Evolutionary conservation across 1,140 invertebrate genomes (phyloP), one percentile per base, ranked within the genome.

Genomic region (Drosophila oshimai): DNA sequence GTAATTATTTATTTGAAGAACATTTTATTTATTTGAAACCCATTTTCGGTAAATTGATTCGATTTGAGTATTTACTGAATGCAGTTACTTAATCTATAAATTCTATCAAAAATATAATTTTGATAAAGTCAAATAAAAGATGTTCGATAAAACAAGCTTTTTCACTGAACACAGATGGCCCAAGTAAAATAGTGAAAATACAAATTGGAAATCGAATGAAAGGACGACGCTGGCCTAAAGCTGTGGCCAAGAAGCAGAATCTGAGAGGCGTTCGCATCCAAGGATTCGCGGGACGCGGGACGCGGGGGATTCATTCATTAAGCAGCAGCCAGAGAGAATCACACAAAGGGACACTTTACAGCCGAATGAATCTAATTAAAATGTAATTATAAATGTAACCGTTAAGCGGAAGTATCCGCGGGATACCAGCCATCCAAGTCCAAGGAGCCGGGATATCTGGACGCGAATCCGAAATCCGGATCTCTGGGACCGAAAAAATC

Each of bases 301-400:
- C 20, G 28, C 45, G 37, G 33, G 24, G 28, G 61, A 62, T 47
- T 69, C 80, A 69, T 89, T 89, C 87, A 89, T 90, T 89, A 90
- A 89, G 78, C 81, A 89, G 78, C 81, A 58, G 44, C 18, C 37
- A 28, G 31, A 34, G 50, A 44, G 72, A 74, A 77, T 74, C 70
- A 78, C 78, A 84, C 88, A 90, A 90, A 90, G 68, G 89, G 89
- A 90, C 88, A 90, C 89, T 90, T 90, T 90, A 90, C 83, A 90
- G 89, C 76, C 89, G 88, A 90, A 90, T 90, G 89, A 90, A 90
- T 90, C 89, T 90, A 90, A 90, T 90, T 90, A 90, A 90, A 90
- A 90, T 90, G 89, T 90, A 90, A 90, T 90, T 90, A 90, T 90
- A 90, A 90, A 90, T 90, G 79, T 90, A 90, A 86, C 89, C 89